Evolutionary conservation across 2,113 vertebrate species (phyloP), one percentile per base, ranked within the genome.

Genomic region (Ovibos moschatus): DNA sequence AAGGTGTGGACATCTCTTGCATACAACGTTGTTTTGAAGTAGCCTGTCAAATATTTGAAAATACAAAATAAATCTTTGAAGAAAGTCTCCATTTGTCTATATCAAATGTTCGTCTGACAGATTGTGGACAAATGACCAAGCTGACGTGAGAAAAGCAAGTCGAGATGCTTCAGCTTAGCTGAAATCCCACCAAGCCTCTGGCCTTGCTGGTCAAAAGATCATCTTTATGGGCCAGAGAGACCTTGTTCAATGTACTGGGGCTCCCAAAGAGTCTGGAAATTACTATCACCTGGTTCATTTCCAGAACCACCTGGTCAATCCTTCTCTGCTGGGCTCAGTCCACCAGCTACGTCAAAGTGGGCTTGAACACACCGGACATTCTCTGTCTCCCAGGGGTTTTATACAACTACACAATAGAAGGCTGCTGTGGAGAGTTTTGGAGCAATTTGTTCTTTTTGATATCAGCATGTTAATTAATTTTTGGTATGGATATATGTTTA

Each of bases 281-380:
- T 92, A 92, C 91, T 97, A 5, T 85, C 81, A 62, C 91, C 93
- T 95, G 97, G 87, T 94, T 98, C 95, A 95, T 98, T 98, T 97
- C 78, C 94, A 94, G 95, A 88, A 94, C 91, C 96, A 97, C 51
- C 82, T 95, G 91, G 96, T 96, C 97, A 98, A 76, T 95, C 97
- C 92, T 97, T 95, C 95, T 98, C 92, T 92, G n/a, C 76, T 97
- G 95, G 84, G 82, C 89, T 84, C 92, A 89, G 83, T 95, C 89
- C 96, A 97, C 89, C 94, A 98, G 95, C 33, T 84, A 36, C 17
- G 10, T 71, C 74, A 79, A 83, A 83, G 25, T 11, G 57, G 11
- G 25, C 33, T 60, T 82, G 3, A 60, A 53, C 3, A 78, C 62
- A 21, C 9, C 58, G n/a, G n/a, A 60, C 2, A 3, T 40, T 62